A percentile compares a stretch with the other conserved stretches of the same genome.
These are phyloP conservation scores for Deroplatys truncata DNA, from an alignment of 2,888 invertebrate genomes.

Conservation along the genomic window DNA sequence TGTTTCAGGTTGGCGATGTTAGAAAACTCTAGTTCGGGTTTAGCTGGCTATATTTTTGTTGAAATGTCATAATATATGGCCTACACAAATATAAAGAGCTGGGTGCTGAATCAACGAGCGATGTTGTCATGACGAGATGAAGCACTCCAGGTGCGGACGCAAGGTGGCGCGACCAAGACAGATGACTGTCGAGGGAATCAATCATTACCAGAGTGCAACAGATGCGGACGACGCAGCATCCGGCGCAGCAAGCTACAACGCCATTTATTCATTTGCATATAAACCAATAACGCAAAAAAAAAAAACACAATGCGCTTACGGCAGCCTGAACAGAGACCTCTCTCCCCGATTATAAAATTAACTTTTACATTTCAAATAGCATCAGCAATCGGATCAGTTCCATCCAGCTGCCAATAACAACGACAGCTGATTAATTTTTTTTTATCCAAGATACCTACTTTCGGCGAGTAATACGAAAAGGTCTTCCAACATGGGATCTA, in stretches of 20 bases:
- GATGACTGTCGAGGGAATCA: background rate
- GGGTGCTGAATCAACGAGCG: too few relatives aligned
- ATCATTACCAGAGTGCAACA: background rate
- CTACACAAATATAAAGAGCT: too few relatives aligned
- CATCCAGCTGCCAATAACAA: background rate
- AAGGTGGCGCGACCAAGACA: background rate
- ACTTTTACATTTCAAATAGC: slow-evolving; percentile 3
- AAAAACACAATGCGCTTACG: background rate
- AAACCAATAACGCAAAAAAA: slow-evolving; percentile 4
- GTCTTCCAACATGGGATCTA: too few relatives aligned
- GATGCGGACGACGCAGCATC: background rate
- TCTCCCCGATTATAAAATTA: background rate
- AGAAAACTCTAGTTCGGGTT: too few relatives aligned
- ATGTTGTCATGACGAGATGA: too few relatives aligned
- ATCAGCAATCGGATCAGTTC: background rate
- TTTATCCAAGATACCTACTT: background rate
- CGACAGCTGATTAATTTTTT: background rate
- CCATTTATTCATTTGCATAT: slow-evolving; percentile 6
- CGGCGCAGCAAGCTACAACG: too few relatives aligned
- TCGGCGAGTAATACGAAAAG: too few relatives aligned
- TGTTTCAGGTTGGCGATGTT: too few relatives aligned
- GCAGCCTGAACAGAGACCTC: background rate
- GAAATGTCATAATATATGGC: too few relatives aligned
- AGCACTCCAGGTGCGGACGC: too few relatives aligned
- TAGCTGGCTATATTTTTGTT: too few relatives aligned